Conservation (phyloP, 23 tunicate species). For the Clavelina lepadiformis region DNA sequence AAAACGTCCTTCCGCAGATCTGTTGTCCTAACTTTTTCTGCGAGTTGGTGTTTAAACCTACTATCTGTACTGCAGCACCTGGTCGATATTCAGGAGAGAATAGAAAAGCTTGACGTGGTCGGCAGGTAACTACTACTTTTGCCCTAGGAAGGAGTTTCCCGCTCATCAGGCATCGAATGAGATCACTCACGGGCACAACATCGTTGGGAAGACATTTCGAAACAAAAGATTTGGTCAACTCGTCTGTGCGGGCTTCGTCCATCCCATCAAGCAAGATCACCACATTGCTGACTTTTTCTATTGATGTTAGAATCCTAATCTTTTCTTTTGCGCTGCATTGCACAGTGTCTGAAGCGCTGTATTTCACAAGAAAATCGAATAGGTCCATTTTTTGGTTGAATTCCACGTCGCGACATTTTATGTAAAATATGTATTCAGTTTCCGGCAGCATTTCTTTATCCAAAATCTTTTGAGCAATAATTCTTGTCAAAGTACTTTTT, state of each 20-base stretch:
- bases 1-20: slow-evolving; percentile 19
- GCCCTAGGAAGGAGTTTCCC: slow-evolving; percentile 31
- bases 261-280: slow-evolving; percentile 32
- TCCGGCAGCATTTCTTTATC: slow-evolving; percentile 12
- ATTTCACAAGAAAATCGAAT: slow-evolving; percentile 30
- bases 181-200: slow-evolving; percentile 3
- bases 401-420: slow-evolving; percentile 24
- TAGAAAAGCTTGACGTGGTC: slow-evolving; percentile 38
- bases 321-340: slow-evolving; percentile 4
- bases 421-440: slow-evolving; percentile 14
- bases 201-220: slow-evolving; percentile 8
- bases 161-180: slow-evolving; percentile 25
- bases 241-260: slow-evolving; percentile 37
- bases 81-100: slow-evolving; percentile 47
- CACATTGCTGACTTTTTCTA: not conserved
- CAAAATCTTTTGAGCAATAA: slow-evolving; percentile 15
- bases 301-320: not conserved
- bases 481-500: slow-evolving; percentile 24
- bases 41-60: slow-evolving; percentile 20
- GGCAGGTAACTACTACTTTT: slow-evolving; percentile 42
- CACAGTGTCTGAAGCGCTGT: slow-evolving; percentile 18
- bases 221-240: not conserved
- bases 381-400: slow-evolving; percentile 19
- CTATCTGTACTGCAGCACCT: slow-evolving; percentile 30
- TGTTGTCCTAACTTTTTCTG: slow-evolving; percentile 47